Conservation (phyloP, 2,888 invertebrate genomes). For the Microchrysa polita region DNA sequence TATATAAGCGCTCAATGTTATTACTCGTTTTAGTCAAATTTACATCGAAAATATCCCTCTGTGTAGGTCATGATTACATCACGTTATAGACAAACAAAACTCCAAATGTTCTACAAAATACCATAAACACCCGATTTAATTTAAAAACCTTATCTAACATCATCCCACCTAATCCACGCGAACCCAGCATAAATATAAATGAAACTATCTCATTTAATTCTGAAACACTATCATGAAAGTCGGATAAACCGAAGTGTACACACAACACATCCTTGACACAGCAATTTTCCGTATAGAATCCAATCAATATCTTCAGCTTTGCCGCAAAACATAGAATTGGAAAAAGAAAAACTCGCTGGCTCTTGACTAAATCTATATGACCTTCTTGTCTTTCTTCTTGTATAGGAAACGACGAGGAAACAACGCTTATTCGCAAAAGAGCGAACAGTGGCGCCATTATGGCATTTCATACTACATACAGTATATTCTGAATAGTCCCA, state of each 20-base stretch:
- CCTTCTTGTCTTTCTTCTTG: not conserved
- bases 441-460: conserved; percentile 10
- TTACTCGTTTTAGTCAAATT: too few species aligned
- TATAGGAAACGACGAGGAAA: not conserved
- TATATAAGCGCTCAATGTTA: too few species aligned
- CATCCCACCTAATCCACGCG: too few species aligned
- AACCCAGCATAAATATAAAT: not conserved
- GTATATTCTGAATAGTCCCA: conserved; percentile 13
- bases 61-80: too few species aligned
- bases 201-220: not conserved
- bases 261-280: conserved; percentile 15
- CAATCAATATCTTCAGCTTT: conserved; percentile 15
- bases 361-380: not conserved
- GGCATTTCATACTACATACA: conserved; percentile 14
- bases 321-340: conserved; percentile 9
- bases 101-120: too few species aligned
- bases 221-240: not conserved
- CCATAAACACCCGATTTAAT: too few species aligned
- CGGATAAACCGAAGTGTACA: conserved; percentile 3
- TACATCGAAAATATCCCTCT: too few species aligned
- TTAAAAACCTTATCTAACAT: too few species aligned
- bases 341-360: conserved; percentile 2
- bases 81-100: too few species aligned
- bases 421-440: not conserved
- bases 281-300: conserved; percentile 11